Evolutionary conservation across 2,113 vertebrate species (phyloP).

Genomic region (Alexandromys fortis): DNA sequence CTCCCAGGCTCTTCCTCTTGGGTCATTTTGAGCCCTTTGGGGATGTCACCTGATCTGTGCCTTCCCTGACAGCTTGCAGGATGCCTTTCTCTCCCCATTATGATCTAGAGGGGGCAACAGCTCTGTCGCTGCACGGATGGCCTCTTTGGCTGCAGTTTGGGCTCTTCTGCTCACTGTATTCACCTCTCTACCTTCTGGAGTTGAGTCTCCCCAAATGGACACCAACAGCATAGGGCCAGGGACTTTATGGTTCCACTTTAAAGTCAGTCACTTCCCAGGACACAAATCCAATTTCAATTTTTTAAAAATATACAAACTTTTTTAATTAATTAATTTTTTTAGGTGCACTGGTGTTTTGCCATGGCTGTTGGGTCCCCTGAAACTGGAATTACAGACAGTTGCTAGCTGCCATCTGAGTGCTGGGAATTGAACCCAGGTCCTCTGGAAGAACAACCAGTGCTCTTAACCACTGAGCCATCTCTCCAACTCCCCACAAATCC

Average conservation of each 20-base stretch:
- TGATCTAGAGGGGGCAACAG: not conserved
- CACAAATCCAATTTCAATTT: not conserved
- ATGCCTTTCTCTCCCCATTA: not conserved
- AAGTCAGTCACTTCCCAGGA: not conserved
- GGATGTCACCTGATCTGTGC: not conserved
- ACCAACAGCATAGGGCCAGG: not conserved
- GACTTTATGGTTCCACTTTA: no score
- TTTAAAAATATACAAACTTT: no score
- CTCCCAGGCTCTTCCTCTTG: not conserved
- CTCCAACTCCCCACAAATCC: no score
- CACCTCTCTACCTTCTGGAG: not conserved
- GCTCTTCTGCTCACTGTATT: not conserved
- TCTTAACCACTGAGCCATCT: no score
- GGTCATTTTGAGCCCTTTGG: not conserved
- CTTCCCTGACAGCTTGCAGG: constrained; percentile 12
- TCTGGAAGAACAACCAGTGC: no score
- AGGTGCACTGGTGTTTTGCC: no score
- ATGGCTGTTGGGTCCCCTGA: no score
- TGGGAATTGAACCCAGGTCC: no score
- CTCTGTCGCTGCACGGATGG: not conserved
- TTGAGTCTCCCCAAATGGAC: not conserved
- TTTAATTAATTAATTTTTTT: no score
- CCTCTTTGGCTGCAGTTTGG: not conserved
- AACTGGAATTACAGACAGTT: no score
- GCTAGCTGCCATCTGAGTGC: no score